phyloP scores from a whole-genome alignment of 2,888 invertebrate genomes.

The Phytoseiulus persimilis region DNA sequence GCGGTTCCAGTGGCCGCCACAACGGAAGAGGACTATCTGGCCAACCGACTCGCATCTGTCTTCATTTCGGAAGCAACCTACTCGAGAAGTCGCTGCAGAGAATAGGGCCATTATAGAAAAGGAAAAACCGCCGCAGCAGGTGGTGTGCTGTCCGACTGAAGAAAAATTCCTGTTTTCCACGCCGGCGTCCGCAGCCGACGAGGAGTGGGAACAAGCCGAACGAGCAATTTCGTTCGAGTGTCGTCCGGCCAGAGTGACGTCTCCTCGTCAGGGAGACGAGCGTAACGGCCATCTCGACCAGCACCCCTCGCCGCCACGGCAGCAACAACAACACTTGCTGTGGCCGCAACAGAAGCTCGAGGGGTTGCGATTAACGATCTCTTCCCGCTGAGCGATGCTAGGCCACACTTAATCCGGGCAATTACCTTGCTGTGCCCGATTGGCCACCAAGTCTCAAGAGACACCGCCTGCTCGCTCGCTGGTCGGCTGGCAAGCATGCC shows the following conservation, averaged over 20 bases:
- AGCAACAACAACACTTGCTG: background rate
- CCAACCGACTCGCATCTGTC: slow-evolving; percentile 30
- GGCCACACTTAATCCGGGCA: background rate
- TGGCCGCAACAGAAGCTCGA: background rate
- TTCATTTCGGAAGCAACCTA: slow-evolving; percentile 19
- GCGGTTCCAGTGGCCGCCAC: background rate
- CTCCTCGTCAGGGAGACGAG: background rate
- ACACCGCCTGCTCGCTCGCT: background rate
- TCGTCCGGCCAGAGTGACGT: background rate
- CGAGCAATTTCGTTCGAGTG: background rate
- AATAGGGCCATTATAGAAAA: slow-evolving; percentile 5
- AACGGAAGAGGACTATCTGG: background rate
- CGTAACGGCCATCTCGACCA: background rate
- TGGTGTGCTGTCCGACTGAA: background rate
- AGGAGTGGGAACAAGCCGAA: background rate
- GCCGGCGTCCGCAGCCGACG: background rate
- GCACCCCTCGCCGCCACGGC: background rate
- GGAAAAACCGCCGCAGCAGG: background rate
- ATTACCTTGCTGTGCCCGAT: background rate
- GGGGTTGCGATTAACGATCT: background rate
- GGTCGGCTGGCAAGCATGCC: background rate
- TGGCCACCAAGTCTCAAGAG: background rate
- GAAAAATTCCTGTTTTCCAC: background rate
- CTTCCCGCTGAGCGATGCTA: background rate
- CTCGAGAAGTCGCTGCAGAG: slow-evolving; percentile 5